phyloP scores from a whole-genome alignment of 2,113 vertebrate species.

The Synodontis membranacea region DNA sequence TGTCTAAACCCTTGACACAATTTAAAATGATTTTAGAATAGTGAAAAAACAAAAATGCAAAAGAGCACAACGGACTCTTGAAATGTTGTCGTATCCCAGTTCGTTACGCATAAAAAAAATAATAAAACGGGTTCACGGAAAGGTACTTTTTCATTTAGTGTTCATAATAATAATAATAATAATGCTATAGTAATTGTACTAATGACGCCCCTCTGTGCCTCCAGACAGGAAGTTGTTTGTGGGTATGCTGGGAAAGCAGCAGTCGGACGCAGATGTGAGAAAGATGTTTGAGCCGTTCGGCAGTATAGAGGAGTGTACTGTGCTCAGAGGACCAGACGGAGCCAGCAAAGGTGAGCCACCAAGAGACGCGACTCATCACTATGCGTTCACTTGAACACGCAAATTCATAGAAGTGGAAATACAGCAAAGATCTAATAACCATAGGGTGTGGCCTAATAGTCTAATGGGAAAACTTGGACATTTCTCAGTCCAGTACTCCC shows the following conservation, averaged over 20 bases:
- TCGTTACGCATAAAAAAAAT: background rate
- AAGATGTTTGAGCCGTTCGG: conserved; percentile 95
- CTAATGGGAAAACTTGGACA: background rate
- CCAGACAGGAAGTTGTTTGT: conserved; percentile 99
- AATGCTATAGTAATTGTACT: background rate
- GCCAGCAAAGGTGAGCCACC: conserved; percentile 88
- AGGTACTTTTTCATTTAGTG: background rate
- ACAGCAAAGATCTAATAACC: background rate
- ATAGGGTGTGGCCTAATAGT: background rate
- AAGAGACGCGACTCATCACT: background rate
- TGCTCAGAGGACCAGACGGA: conserved; percentile 93
- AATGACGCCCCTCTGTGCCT: background rate
- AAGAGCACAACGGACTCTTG: background rate
- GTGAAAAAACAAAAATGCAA: background rate
- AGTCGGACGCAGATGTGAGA: conserved; percentile 89
- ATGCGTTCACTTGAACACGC: background rate
- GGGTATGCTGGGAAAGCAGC: conserved; percentile 93
- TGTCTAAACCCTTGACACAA: too few relatives aligned
- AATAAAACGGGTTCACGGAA: background rate
- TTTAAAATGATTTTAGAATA: background rate
- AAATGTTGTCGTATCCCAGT: too few relatives aligned
- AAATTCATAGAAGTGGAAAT: background rate
- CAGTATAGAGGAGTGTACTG: conserved; percentile 95
- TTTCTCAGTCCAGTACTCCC: background rate
- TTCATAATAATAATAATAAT: background rate